Base-by-base conservation (phyloP, 2,113 vertebrate genomes). In the Indri indri region DNA sequence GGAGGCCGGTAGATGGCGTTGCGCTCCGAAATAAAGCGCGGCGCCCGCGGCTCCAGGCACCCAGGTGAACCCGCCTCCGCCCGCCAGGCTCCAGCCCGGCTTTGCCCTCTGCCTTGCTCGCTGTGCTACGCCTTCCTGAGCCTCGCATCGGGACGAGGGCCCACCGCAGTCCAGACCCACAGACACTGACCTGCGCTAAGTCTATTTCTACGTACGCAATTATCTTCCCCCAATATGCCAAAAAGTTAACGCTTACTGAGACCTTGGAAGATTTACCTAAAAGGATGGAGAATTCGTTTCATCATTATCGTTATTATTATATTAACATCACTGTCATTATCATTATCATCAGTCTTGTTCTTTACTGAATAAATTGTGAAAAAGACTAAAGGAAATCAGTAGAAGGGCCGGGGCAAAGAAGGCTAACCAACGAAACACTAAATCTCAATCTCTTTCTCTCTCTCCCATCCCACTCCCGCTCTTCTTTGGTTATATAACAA, bases 1-100 rank as follows among this genome's bases (percentile, higher is more conserved):
- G 66, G 88, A 20, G 4, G 30, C 88, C 98, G 98, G 99, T 96
- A 99, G 99, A 99, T 99, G 99, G 99, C 99, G 98, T 90, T 98
- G 98, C 98, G 97, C 98, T 97, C 99, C 98, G 99, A 96, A 96
- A 71, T 97, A 97, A 96, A 92, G 89, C 68, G 54, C 50, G 1
- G 57, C 18, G 50, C 45, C 17, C 0, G 52, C 18, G 37, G 90
- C 71, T 80, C 7, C 85, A 42, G 68, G 81, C 91, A 52, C 82
- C 88, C 94, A 97, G 97, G 97, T 97, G 97, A 94, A 88, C 13
- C 42, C 11, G 14, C 47, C 2, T 65, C 79, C 1, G 59, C 50
- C 68, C 14, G 50, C 87, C 52, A 18, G 52, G 52, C 54, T 57
- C 20, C 54, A 57, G 54, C 54, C 54, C 6, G 54, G 54, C 54